Percentiles rank a stretch among this genome's conserved stretches.
Evolutionary conservation across 2,888 invertebrate species (phyloP).

Genomic region (Acrobeloides nanus): DNA sequence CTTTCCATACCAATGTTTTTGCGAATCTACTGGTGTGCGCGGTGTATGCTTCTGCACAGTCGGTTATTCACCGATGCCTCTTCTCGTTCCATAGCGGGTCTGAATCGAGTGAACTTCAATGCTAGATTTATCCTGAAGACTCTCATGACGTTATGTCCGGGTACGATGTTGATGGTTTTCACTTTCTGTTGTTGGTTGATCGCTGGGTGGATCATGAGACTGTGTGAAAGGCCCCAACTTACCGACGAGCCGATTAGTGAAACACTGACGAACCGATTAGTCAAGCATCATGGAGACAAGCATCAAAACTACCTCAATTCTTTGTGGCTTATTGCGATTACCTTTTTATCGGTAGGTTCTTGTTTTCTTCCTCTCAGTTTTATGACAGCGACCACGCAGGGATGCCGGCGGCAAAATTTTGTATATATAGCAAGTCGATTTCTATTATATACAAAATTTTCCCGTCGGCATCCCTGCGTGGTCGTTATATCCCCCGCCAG

Average conservation of each 20-base stretch:
- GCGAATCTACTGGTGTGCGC: conserved; percentile 91
- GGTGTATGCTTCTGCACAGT: conserved; percentile 96
- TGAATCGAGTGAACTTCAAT: conserved; percentile 73
- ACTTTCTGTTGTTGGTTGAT: conserved; percentile 99
- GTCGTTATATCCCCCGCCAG: too few relatives aligned
- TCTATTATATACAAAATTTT: not conserved
- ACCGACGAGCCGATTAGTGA: conserved; percentile 10
- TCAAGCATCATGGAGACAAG: conserved; percentile 18
- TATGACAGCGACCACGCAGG: not conserved
- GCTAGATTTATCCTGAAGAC: conserved; percentile 89
- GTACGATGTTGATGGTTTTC: conserved; percentile 60
- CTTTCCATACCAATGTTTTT: conserved; percentile 98
- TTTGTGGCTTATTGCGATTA: conserved; percentile 99
- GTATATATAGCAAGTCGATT: not conserved
- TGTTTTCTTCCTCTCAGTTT: conserved; percentile 59
- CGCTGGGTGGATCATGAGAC: conserved; percentile 94
- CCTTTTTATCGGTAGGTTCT: conserved; percentile 99
- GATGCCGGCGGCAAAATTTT: not conserved
- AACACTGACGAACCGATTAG: not conserved
- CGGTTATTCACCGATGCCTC: conserved; percentile 98
- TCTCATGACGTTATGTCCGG: conserved; percentile 99
- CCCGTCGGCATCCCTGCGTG: too few relatives aligned
- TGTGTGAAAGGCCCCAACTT: conserved; percentile 80
- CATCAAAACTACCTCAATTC: conserved; percentile 65
- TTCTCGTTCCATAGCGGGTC: conserved; percentile 63